Percentiles rank a stretch among this genome's conserved stretches.
These are phyloP conservation scores for Orthonevra nobilis DNA, from an alignment of 2,888 invertebrate genomes.

Conservation along the genomic window DNA sequence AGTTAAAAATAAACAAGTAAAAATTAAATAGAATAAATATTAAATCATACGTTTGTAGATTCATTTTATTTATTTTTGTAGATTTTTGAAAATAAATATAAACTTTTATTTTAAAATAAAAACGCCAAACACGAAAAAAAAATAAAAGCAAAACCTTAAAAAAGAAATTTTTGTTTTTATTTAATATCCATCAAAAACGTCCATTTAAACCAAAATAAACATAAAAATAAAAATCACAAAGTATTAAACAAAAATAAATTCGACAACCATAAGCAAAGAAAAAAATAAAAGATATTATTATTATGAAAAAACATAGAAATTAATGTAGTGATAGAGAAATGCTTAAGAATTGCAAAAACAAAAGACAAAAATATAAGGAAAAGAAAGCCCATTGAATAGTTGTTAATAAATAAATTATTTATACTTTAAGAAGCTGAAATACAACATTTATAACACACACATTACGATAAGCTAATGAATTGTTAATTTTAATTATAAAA, in stretches of 20 bases:
- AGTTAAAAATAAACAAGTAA: constrained; percentile 36
- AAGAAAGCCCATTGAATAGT: constrained; percentile 46
- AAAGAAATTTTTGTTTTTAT: constrained; percentile 14
- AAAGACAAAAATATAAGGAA: constrained; percentile 2
- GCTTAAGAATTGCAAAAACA: constrained; percentile 48
- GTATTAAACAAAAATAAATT: constrained; percentile 28
- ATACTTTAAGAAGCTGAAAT: constrained; percentile 55
- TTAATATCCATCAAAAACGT: constrained; percentile 64
- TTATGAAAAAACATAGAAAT: neutral
- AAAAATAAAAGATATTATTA: constrained; percentile 7
- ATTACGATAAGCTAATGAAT: constrained; percentile 61
- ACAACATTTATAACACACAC: constrained; percentile 40
- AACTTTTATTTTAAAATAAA: constrained; percentile 17
- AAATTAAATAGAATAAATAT: neutral
- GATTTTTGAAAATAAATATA: constrained; percentile 47
- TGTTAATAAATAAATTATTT: constrained; percentile 61
- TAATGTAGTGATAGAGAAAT: constrained; percentile 60
- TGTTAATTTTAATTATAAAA: constrained; percentile 57
- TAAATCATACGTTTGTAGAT: neutral
- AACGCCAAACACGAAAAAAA: constrained; percentile 32
- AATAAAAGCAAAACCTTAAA: no score
- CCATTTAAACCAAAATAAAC: constrained; percentile 59
- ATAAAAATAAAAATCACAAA: no score
- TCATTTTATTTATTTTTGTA: constrained; percentile 44
- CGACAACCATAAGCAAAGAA: constrained; percentile 34